phyloP scores from a whole-genome alignment of 2,797 vertebrate genomes.

The Squalus acanthias region DNA sequence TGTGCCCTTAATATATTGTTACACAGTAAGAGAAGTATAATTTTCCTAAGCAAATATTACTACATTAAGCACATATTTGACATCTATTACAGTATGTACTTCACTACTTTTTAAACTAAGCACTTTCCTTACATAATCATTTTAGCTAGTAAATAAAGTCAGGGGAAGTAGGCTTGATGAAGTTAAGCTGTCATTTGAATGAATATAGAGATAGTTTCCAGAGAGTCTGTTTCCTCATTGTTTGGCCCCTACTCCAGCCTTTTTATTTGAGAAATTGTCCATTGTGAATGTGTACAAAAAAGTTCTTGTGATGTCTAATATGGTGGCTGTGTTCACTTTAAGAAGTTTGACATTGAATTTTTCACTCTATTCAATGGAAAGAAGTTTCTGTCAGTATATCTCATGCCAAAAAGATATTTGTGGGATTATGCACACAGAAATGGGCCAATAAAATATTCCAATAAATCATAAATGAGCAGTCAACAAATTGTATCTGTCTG shows the following conservation, averaged over 20 bases:
- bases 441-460: background rate
- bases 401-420: background rate
- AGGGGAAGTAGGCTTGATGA: background rate
- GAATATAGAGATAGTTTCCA: background rate
- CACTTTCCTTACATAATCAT: background rate
- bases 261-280: background rate
- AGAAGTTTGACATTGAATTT: background rate
- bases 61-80: no score
- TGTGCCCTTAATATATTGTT: no score
- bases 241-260: background rate
- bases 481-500: background rate
- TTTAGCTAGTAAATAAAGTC: background rate
- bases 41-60: no score
- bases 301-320: background rate
- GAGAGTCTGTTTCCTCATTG: background rate
- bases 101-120: background rate
- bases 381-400: background rate
- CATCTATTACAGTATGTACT: no score
- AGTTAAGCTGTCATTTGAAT: background rate
- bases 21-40: no score
- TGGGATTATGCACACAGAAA: background rate
- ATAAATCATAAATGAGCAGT: background rate
- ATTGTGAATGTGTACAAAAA: background rate
- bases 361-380: background rate
- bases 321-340: background rate